Percentiles rank a stretch among this genome's conserved stretches.
Evolutionary conservation across 2,888 invertebrate species (phyloP).

Genomic region (Harpalus rufipes): DNA sequence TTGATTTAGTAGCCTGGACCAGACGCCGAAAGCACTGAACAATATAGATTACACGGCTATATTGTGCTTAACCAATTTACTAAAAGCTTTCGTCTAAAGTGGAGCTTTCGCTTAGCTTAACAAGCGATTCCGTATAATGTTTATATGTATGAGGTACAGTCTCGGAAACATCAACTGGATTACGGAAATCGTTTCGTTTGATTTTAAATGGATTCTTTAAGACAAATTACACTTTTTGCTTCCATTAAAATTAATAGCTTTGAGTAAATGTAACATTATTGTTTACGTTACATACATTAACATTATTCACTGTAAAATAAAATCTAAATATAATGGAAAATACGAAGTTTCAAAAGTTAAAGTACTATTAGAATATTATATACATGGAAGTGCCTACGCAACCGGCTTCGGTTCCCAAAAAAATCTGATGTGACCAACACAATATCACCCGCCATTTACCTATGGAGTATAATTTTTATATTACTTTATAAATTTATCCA

Average conservation of each 20-base stretch:
- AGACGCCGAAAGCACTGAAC: constrained; percentile 73
- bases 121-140: constrained; percentile 78
- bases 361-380: too few species aligned
- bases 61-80: constrained; percentile 76
- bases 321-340: background rate
- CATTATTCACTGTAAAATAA: background rate
- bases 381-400: too few species aligned
- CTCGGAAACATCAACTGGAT: constrained; percentile 61
- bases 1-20: constrained; percentile 62
- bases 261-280: constrained; percentile 1
- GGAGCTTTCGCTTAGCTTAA: constrained; percentile 78
- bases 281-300: background rate
- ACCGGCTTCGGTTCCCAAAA: too few species aligned
- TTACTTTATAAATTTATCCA: too few species aligned
- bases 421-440: too few species aligned
- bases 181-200: constrained; percentile 47
- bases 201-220: constrained; percentile 51
- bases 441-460: too few species aligned
- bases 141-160: constrained; percentile 77
- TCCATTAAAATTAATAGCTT: constrained; percentile 9
- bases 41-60: constrained; percentile 74
- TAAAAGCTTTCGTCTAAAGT: constrained; percentile 78
- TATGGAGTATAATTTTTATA: too few species aligned
- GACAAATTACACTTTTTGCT: constrained; percentile 47
- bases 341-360: too few species aligned